Conservation (phyloP, 2,797 vertebrate species). For the Platyrinchus mystaceus region DNA sequence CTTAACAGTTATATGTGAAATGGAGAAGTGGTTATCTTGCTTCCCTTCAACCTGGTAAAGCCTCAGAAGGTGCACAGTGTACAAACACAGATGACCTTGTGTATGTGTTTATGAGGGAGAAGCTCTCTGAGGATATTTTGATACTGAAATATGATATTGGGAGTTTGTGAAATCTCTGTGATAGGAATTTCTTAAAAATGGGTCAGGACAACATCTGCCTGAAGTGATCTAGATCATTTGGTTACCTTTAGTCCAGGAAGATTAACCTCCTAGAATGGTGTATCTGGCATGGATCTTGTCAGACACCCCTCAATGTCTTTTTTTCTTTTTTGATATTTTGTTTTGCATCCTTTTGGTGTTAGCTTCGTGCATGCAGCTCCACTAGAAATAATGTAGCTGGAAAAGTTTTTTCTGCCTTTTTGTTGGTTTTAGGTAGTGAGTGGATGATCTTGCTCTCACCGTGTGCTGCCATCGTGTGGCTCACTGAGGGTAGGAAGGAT, state of each 20-base stretch:
- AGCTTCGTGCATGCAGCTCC: not conserved
- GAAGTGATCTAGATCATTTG: not conserved
- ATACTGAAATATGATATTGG: not conserved
- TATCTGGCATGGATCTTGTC: not conserved
- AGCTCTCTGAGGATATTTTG: not conserved
- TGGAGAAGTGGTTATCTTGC: not conserved
- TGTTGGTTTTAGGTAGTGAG: rapidly evolving
- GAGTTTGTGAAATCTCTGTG: not conserved
- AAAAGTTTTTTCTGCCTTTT: not conserved
- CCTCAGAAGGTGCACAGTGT: not conserved
- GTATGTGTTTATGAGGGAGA: not conserved
- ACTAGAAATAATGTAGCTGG: not conserved
- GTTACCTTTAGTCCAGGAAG: not conserved
- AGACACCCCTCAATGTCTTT: rapidly evolving
- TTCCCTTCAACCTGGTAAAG: not conserved
- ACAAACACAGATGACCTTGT: not conserved
- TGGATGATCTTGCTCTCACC: not conserved
- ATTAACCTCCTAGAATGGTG: not conserved
- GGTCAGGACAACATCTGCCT: not conserved
- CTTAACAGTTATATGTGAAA: not conserved
- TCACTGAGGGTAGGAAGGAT: not conserved
- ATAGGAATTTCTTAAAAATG: not conserved
- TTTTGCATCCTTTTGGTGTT: not conserved
- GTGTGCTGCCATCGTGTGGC: not conserved
- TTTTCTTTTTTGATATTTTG: not conserved